phyloP scores from a whole-genome alignment of 2,888 invertebrate species.

The Autographa pulchrina region DNA sequence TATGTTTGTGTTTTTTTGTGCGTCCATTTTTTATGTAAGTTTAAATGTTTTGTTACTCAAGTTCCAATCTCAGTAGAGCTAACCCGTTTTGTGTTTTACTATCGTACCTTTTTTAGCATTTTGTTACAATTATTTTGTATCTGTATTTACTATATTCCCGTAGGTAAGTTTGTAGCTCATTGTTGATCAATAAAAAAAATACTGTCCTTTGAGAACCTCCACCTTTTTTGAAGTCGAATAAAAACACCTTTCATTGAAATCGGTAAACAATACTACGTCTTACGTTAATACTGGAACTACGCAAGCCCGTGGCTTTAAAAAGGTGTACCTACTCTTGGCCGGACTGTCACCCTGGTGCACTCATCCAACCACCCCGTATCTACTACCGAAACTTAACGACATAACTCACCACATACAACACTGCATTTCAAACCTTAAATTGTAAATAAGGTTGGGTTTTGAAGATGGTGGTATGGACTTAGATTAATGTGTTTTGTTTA shows the following conservation, averaged over 20 bases:
- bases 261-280: slow-evolving; percentile 2
- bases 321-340: slow-evolving; percentile 26
- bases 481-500: neutral
- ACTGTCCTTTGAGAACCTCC: too few species aligned
- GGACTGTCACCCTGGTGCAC: slow-evolving; percentile 25
- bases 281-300: neutral
- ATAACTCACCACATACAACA: neutral
- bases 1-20: too few species aligned
- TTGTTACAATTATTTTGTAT: too few species aligned
- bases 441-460: neutral
- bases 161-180: too few species aligned
- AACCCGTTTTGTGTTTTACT: too few species aligned
- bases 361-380: slow-evolving; percentile 12
- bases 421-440: neutral
- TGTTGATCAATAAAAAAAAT: too few species aligned
- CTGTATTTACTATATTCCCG: too few species aligned
- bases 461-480: neutral
- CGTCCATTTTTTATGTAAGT: too few species aligned
- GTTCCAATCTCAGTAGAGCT: too few species aligned
- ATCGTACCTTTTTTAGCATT: too few species aligned
- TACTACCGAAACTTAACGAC: neutral
- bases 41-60: too few species aligned
- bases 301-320: neutral
- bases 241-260: neutral
- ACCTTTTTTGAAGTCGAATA: too few species aligned